These are phyloP conservation scores for Pocillopora damicornis DNA, from an alignment of 64 coral and sea anemone species.

Conservation along the genomic window DNA sequence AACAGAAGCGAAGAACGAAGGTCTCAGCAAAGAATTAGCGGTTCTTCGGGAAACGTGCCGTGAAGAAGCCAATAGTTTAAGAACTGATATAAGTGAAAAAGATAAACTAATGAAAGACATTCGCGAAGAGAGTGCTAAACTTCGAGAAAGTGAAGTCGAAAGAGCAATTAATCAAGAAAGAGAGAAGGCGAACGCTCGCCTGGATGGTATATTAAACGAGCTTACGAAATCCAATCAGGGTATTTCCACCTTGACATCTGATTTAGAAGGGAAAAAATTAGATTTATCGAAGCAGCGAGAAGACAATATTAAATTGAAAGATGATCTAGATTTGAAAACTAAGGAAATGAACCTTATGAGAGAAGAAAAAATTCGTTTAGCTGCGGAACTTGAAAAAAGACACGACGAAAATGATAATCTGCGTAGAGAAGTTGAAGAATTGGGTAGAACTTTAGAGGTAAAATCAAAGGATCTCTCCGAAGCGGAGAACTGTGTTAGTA, in stretches of 20 bases:
- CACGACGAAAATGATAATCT: constrained; percentile 19
- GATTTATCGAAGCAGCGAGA: constrained; percentile 39
- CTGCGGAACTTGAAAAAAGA: constrained; percentile 36
- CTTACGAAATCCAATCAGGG: constrained; percentile 61
- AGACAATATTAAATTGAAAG: constrained; percentile 35
- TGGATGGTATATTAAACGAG: constrained; percentile 71
- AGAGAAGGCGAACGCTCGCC: constrained; percentile 54
- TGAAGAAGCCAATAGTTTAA: constrained; percentile 3
- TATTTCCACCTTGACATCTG: constrained; percentile 16
- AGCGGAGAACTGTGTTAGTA: constrained; percentile 55
- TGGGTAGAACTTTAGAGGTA: constrained; percentile 20
- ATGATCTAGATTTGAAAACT: constrained; percentile 52
- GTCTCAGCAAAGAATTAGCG: constrained; percentile 31
- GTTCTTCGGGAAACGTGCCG: constrained; percentile 5
- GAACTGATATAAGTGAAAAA: neutral
- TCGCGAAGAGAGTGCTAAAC: constrained; percentile 14
- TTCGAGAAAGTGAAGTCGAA: constrained; percentile 47
- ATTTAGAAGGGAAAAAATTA: constrained; percentile 42
- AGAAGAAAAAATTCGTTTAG: constrained; percentile 58
- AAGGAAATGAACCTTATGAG: constrained; percentile 42
- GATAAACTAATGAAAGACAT: constrained; percentile 23
- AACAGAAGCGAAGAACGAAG: constrained; percentile 21
- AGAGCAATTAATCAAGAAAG: constrained; percentile 51
- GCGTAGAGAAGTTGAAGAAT: constrained; percentile 6
- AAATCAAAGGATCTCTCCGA: constrained; percentile 35